Base-by-base conservation (phyloP, 2,113 vertebrate genomes). In the Protomyctophum bolini region DNA sequence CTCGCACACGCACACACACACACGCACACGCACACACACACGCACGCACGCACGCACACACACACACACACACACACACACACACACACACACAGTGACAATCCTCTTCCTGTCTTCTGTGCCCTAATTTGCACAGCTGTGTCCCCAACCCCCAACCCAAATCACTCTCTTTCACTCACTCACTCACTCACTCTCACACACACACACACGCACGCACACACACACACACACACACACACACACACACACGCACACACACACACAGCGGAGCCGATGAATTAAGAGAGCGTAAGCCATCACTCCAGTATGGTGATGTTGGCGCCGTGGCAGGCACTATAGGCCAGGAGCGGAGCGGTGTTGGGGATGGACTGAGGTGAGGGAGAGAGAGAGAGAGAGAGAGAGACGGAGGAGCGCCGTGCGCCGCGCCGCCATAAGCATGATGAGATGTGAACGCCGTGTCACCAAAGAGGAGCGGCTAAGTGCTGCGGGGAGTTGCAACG, bases 91-190 rank as follows among this genome's bases (percentile, higher is more conserved):
- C 46, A 63, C 52, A 81, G 61, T 69, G 69, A 73, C 70, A 83
- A 68, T 65, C 70, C 77, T 66, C 29, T 52, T 72, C 15, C 68
- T 67, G 75, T 89, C 91, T 87, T 92, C 92, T 87, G 91, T 94
- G 94, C 93, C 94, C 95, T 95, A 91, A 94, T 96, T 95, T 94
- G 88, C 87, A 82, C 93, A 93, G 92, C 89, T 87, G 86, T 87
- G 87, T 41, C 33, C 33, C 33, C 33, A 41, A 41, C 33, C 33
- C 33, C 33, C 33, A 41, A 1, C 33, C 79, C 63, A 72, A 59
- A 50, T 59, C 56, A 56, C 12, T 48, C 48, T 33, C 70, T 56
- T 48, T 49, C 69, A 50, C n/a, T 51, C 66, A 73, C 58, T 55
- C 52, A 63, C 50, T 51, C 29, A 61, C 49, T 1, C 21, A 21